Conservation (phyloP, 1,140 invertebrate genomes). For the Rhynchophorus ferrugineus region DNA sequence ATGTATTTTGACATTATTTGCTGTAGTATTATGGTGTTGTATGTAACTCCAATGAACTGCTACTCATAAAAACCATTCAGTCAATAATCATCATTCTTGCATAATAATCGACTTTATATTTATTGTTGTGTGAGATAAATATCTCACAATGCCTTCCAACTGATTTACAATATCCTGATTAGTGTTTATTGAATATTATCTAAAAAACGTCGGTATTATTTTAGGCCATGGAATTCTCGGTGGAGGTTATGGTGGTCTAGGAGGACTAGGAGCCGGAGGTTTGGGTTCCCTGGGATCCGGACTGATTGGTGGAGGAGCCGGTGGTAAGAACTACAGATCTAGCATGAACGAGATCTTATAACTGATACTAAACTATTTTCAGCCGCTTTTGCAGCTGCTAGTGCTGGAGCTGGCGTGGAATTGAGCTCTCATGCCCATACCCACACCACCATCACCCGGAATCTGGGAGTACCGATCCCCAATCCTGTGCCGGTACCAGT, state of each 20-base stretch:
- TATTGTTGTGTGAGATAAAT: too few relatives aligned
- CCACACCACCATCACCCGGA: slow-evolving; percentile 34
- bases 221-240: slow-evolving; percentile 14
- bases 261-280: slow-evolving; percentile 10
- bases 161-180: too few relatives aligned
- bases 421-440: slow-evolving; percentile 28
- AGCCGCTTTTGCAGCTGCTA: slow-evolving; percentile 5
- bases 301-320: slow-evolving; percentile 6
- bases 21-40: too few relatives aligned
- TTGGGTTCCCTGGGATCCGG: slow-evolving; percentile 13
- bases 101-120: too few relatives aligned
- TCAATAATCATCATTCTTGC: too few relatives aligned
- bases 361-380: not conserved
- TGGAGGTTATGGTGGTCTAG: slow-evolving; percentile 15
- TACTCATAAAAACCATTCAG: too few relatives aligned
- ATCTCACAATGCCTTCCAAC: too few relatives aligned
- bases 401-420: slow-evolving; percentile 17
- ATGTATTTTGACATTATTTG: too few relatives aligned
- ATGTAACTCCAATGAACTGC: too few relatives aligned
- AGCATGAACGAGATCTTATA: too few relatives aligned
- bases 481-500: slow-evolving; percentile 28
- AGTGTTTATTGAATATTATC: too few relatives aligned
- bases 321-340: not conserved
- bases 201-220: too few relatives aligned
- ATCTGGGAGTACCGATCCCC: slow-evolving; percentile 30